phyloP scores from a whole-genome alignment of 2,113 vertebrate species.

The Planiliza haematocheilus region DNA sequence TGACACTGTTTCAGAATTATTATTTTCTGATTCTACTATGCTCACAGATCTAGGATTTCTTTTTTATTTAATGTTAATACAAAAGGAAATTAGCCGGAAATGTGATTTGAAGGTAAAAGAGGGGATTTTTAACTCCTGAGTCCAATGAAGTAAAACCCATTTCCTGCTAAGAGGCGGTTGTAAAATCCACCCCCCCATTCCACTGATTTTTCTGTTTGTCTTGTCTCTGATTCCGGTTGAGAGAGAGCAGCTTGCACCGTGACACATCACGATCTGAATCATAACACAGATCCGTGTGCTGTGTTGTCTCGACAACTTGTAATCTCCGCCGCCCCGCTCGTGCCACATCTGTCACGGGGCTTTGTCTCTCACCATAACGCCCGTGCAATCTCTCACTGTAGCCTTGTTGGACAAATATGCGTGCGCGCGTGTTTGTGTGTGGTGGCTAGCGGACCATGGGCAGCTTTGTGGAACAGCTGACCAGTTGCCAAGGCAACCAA shows the following conservation, averaged over 20 bases:
- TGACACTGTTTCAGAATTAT: too few relatives aligned
- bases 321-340: slow-evolving; percentile 50
- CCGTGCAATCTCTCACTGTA: slow-evolving; percentile 31
- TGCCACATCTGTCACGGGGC: slow-evolving; percentile 62
- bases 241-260: slow-evolving; percentile 60
- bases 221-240: slow-evolving; percentile 40
- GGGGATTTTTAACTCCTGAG: slow-evolving; percentile 1
- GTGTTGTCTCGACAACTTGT: slow-evolving; percentile 61
- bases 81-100: not conserved
- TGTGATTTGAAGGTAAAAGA: slow-evolving; percentile 10
- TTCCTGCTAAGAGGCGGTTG: slow-evolving; percentile 18
- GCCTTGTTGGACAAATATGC: slow-evolving; percentile 26
- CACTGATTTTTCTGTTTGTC: slow-evolving; percentile 28
- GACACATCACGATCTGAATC: slow-evolving; percentile 56
- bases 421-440: not conserved
- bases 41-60: slow-evolving; percentile 10
- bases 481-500: slow-evolving; percentile 77
- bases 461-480: slow-evolving; percentile 62
- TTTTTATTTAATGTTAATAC: too few relatives aligned
- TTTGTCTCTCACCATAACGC: slow-evolving; percentile 38
- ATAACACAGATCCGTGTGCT: slow-evolving; percentile 41
- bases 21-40: slow-evolving; percentile 18
- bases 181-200: slow-evolving; percentile 15
- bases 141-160: not conserved
- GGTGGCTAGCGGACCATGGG: slow-evolving; percentile 22